A percentile compares a stretch with the other conserved stretches of the same genome.
These are phyloP conservation scores for Scelioninae gen. 2 DNA, from an alignment of 2,888 invertebrate species.

Conservation along the genomic window DNA sequence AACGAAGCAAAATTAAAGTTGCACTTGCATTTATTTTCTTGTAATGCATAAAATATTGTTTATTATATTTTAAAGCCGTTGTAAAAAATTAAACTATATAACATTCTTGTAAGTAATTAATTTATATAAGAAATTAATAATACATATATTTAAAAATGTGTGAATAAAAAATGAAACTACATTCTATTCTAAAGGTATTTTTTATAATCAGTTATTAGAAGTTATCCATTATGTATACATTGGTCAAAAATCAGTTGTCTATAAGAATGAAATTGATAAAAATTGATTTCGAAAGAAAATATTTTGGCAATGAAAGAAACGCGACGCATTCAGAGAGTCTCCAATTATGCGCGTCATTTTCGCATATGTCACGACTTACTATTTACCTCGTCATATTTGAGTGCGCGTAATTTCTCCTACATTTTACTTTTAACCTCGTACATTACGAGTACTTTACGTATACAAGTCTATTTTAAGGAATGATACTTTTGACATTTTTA, in stretches of 20 bases:
- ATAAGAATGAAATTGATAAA: conserved; percentile 4
- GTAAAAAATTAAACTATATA: too few species aligned
- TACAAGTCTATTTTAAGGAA: conserved; percentile 26
- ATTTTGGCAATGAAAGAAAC: conserved; percentile 14
- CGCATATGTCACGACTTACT: conserved; percentile 39
- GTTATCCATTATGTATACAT: background rate
- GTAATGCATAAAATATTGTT: too few species aligned
- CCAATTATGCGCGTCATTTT: conserved; percentile 35
- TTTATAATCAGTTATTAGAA: background rate
- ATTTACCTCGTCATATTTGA: conserved; percentile 39
- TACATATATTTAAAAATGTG: too few species aligned
- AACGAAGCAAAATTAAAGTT: too few species aligned
- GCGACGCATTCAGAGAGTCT: conserved; percentile 1
- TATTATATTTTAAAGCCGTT: too few species aligned
- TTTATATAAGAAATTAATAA: too few species aligned
- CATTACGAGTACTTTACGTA: conserved; percentile 38
- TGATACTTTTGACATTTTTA: conserved; percentile 32
- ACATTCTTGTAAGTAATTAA: too few species aligned
- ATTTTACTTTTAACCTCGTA: conserved; percentile 36
- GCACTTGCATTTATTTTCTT: too few species aligned
- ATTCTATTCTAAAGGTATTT: too few species aligned
- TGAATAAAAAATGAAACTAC: too few species aligned
- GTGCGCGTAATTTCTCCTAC: conserved; percentile 42
- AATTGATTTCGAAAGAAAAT: conserved; percentile 1
- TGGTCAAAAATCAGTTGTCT: background rate